Percentiles rank a stretch among this genome's conserved stretches.
These are phyloP conservation scores for Salticus scenicus DNA, from an alignment of 2,888 invertebrate species.

Conservation along the genomic window DNA sequence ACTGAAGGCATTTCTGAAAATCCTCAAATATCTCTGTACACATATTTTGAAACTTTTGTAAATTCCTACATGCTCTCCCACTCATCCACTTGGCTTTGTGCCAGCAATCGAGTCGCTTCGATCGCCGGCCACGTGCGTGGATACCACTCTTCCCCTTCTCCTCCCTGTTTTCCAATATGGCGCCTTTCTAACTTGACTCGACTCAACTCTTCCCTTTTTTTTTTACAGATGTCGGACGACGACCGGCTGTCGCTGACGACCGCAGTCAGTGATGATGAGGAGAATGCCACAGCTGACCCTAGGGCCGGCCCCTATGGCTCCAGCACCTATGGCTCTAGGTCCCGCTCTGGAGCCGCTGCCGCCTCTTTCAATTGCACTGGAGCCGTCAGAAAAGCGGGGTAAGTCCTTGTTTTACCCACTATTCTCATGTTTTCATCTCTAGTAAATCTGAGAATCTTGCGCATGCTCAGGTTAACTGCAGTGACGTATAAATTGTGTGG, in stretches of 20 bases:
- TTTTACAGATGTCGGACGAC: conserved; percentile 92
- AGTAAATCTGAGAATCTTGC: not conserved
- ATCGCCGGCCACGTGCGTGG: conserved; percentile 46
- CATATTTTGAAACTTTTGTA: not conserved
- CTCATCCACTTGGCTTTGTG: not conserved
- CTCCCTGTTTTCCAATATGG: conserved; percentile 29
- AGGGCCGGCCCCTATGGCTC: conserved; percentile 74
- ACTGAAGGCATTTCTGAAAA: too few relatives aligned
- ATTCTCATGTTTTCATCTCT: not conserved
- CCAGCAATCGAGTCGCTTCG: not conserved
- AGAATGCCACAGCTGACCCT: conserved; percentile 83
- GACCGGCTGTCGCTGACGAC: conserved; percentile 98
- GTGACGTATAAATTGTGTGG: not conserved
- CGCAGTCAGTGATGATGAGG: conserved; percentile 95
- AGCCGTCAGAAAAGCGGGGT: conserved; percentile 98
- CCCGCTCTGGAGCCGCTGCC: conserved; percentile 90
- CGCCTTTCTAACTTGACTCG: not conserved
- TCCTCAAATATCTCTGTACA: too few relatives aligned
- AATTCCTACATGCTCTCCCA: not conserved
- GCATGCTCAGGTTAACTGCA: not conserved
- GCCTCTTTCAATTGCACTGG: conserved; percentile 98
- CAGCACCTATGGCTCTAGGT: conserved; percentile 83
- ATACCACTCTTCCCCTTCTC: not conserved
- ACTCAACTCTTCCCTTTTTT: conserved; percentile 13
- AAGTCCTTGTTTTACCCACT: conserved; percentile 77